Base-by-base conservation (phyloP, 2,888 invertebrate genomes). In the Erpobdella octoculata region DNA sequence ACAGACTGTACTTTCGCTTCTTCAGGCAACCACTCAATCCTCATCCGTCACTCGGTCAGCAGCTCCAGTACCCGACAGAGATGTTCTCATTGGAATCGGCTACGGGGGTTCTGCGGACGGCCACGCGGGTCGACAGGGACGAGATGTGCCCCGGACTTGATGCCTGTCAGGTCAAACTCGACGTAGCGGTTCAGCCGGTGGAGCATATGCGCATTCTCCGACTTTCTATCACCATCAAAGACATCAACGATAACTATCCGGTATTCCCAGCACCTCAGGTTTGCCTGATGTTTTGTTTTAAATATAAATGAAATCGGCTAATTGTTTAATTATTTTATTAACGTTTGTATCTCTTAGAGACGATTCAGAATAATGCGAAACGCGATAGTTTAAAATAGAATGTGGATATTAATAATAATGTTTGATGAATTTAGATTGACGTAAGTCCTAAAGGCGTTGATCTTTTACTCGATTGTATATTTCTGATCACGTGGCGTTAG, bases 171-270 rank as follows among this genome's bases (percentile, higher is more conserved):
- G 59, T 73, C 36, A 68, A 71, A 38, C 69, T 76, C 0, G 75
- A 76, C 67, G 67, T 76, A 5, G 76, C 74, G 0, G 71, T 76
- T 12, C 73, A 71, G 35, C 75, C 75, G 5, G 71, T 71, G 18
- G 53, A 72, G 59, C 73, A 70, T 59, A 73, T 75, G 31, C 70
- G 64, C 25, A 71, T 74, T 36, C 71, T 76, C 41, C 72, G 75
- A 59, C 74, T 75, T 9, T 66, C 53, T 48, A 72, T 76, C 59
- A 62, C 59, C 37, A 73, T 76, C 33, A 15, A 48, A 1, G 76
- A 76, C 59, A 71, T 73, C 67, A 76, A 76, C 59, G 76, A 76
- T 62, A 76, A 76, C 67, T 41, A 64, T 48, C 76, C 76, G 15
- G 36, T 64, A 21, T 76, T 76, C 68, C 71, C 73, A 1, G 37